Conservation (phyloP, 2,888 invertebrate species). For the Lithosia quadra region DNA sequence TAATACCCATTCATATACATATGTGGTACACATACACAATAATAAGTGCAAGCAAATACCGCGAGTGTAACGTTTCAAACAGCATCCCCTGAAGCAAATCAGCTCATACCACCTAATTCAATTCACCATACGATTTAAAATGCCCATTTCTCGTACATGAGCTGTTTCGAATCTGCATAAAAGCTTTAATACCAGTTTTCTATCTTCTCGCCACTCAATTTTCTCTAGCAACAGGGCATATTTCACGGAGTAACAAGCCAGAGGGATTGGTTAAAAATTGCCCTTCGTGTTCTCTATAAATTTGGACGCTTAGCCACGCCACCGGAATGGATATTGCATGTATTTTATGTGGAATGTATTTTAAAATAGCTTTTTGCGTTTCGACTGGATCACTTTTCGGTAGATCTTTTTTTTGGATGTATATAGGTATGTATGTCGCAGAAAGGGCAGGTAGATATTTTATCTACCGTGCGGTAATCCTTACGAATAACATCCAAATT, state of each 20-base stretch:
- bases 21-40: too few relatives aligned
- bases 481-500: too few relatives aligned
- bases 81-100: conserved; percentile 5
- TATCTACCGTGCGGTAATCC: too few relatives aligned
- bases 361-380: conserved; percentile 23
- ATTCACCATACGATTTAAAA: conserved; percentile 33
- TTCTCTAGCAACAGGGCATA: conserved; percentile 49
- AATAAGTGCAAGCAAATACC: too few relatives aligned
- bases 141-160: conserved; percentile 33
- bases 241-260: conserved; percentile 64
- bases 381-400: conserved; percentile 5
- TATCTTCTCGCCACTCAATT: conserved; percentile 52
- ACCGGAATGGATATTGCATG: conserved; percentile 50
- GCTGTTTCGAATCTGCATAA: conserved; percentile 33
- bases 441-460: neutral
- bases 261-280: conserved; percentile 79
- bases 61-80: conserved; percentile 2
- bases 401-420: neutral
- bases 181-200: conserved; percentile 45
- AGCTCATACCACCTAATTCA: conserved; percentile 20
- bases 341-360: conserved; percentile 46
- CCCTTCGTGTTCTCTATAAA: conserved; percentile 73
- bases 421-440: neutral
- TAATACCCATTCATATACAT: too few relatives aligned
- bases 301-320: conserved; percentile 56